phyloP scores from a whole-genome alignment of 1,140 invertebrate genomes.

The Drosophila lacertosa region DNA sequence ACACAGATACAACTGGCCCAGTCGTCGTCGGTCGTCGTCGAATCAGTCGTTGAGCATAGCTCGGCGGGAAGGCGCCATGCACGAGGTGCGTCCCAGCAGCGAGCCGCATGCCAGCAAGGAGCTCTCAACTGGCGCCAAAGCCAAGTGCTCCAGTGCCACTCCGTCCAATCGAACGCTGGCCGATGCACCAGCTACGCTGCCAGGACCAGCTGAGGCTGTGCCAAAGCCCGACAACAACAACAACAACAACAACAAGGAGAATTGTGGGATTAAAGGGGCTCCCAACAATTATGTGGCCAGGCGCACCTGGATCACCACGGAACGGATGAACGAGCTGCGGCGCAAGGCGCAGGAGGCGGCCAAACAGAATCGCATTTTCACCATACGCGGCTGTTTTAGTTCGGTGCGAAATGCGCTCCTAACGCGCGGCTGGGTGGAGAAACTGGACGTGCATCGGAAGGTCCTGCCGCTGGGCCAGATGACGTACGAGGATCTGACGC shows the following conservation, averaged over 20 bases:
- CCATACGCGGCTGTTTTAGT: conserved; percentile 84
- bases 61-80: conserved; percentile 60
- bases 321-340: conserved; percentile 84
- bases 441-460: conserved; percentile 86
- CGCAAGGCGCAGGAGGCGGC: conserved; percentile 85
- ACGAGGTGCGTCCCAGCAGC: conserved; percentile 56
- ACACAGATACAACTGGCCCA: conserved; percentile 45
- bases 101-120: conserved; percentile 56
- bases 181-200: conserved; percentile 1
- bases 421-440: conserved; percentile 87
- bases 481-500: conserved; percentile 78
- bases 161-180: conserved; percentile 27
- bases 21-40: conserved; percentile 26
- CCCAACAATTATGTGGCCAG: conserved; percentile 72
- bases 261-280: conserved; percentile 41
- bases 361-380: conserved; percentile 85
- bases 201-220: too few relatives aligned
- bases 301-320: conserved; percentile 84
- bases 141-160: conserved; percentile 62
- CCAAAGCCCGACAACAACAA: conserved; percentile 24
- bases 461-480: conserved; percentile 71
- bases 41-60: conserved; percentile 60
- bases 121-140: too few relatives aligned
- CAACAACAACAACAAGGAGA: conserved; percentile 60
- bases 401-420: conserved; percentile 85